Evolutionary conservation across 2,797 vertebrate genomes (phyloP).

Genomic region (Gallinago stenura): DNA sequence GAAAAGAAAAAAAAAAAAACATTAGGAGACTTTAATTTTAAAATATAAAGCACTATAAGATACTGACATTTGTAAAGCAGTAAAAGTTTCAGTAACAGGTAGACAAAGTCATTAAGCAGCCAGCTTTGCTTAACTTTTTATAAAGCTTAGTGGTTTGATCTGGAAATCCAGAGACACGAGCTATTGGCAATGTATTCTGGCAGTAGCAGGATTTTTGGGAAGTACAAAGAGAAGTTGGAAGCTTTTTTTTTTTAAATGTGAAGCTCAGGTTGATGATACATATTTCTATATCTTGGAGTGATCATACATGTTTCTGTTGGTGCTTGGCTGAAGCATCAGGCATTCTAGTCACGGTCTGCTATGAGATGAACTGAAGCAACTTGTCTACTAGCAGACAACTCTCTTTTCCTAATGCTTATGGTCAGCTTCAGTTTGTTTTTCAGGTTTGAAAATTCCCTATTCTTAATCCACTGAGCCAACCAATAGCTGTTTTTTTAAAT

Average conservation of each 20-base stretch:
- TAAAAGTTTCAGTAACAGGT: not conserved
- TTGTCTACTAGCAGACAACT: not conserved
- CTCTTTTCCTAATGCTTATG: not conserved
- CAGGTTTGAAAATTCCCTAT: not conserved
- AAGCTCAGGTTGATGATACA: not conserved
- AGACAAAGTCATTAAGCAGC: not conserved
- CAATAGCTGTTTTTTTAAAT: not conserved
- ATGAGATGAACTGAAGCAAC: not conserved
- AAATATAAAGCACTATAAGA: not conserved
- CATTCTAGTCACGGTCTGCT: not conserved
- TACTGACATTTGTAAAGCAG: not conserved
- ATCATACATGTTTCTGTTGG: rapidly evolving
- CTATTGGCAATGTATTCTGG: rapidly evolving
- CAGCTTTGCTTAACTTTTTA: not conserved
- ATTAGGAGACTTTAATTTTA: not conserved
- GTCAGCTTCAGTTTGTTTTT: not conserved
- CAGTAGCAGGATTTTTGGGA: not conserved
- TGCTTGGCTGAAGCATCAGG: not conserved
- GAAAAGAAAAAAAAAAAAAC: not conserved
- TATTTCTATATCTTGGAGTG: not conserved
- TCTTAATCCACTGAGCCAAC: not conserved
- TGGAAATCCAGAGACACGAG: not conserved
- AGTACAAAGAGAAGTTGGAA: not conserved
- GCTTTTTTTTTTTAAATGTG: not conserved
- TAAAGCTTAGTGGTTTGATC: not conserved